Percentiles rank a stretch among this genome's conserved stretches.
Conservation (phyloP, 2,888 invertebrate species). For the Timema cristinae region DNA sequence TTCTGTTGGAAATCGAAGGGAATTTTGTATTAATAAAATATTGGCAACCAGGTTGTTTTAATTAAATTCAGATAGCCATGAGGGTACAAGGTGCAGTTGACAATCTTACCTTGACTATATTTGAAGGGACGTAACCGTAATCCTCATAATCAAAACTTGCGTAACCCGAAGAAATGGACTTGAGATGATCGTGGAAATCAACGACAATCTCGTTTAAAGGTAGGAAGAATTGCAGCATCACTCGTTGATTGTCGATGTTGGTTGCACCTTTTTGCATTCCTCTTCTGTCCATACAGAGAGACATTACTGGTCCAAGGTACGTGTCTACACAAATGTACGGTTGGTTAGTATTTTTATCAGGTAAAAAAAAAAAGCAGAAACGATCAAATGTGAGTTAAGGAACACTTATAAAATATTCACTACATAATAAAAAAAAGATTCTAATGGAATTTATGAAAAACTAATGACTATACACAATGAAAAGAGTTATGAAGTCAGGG, state of each 20-base stretch:
- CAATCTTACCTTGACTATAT: conserved; percentile 69
- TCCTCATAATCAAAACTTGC: conserved; percentile 95
- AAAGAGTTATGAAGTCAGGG: no score
- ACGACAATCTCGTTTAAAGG: conserved; percentile 92
- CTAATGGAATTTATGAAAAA: no score
- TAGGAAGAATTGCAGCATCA: conserved; percentile 76
- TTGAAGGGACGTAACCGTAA: conserved; percentile 68
- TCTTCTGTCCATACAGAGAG: conserved; percentile 70
- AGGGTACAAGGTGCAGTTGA: no score
- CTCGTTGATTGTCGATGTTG: conserved; percentile 76
- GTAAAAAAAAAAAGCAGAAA: no score
- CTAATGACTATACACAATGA: no score
- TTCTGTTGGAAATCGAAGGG: background rate
- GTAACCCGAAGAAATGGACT: conserved; percentile 88
- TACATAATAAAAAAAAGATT: no score
- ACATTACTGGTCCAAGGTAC: conserved; percentile 65
- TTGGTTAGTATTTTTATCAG: no score
- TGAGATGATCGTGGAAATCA: conserved; percentile 91
- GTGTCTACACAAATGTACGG: conserved; percentile 45
- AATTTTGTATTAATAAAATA: no score
- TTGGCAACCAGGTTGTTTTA: no score
- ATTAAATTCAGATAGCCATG: no score
- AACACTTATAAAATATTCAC: no score
- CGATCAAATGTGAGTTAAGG: no score
- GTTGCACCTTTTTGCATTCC: conserved; percentile 64